Base-by-base conservation (phyloP, 2,113 vertebrate genomes). In the Elaphurus davidianus region DNA sequence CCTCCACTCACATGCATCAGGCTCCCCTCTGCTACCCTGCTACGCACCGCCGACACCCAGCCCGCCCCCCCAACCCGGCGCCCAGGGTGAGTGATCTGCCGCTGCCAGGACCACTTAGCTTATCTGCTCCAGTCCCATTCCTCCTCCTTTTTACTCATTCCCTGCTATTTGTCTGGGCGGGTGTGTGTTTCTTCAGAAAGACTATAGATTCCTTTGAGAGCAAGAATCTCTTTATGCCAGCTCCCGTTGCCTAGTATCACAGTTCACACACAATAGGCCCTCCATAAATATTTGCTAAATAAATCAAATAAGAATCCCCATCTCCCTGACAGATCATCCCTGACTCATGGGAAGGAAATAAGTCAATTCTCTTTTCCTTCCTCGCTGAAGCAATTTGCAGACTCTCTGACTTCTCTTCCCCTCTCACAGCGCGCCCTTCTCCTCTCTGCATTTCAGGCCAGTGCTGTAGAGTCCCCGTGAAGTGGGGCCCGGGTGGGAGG, bases 251-350 rank as follows among this genome's bases (percentile, higher is more conserved):
- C 28, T 57, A 7, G 2, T 16, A 43, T 50, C 54, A 40, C 43
- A 71, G 21, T 86, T 88, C 36, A 87, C 82, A 95, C 17, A 50
- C 52, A 59, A 52, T 62, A 86, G 67, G 6, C 78, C 12, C 43
- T 93, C 67, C 36, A 28, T 59, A 88, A 95, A 97, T 97, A 64
- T 91, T 79, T 94, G 85, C 90, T 95, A 92, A 98, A 82, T 85
- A 82, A 90, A 76, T 78, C 64, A 59, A 95, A 62, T 82, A 86
- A 94, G n/a, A 88, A 71, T 92, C 36, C 40, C 47, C 62, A 7
- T 84, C 43, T 90, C 62, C 85, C 60, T 92, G 87, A 36, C 36
- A 60, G 78, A 89, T 81, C 71, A 81, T 81, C 19, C 74, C 28
- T 62, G 59, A 71, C 81, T 71, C 55, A 28, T 52, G 64, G 60